A percentile compares a stretch with the other conserved stretches of the same genome.
Evolutionary conservation across 1,140 invertebrate genomes (phyloP).

Genomic region (Tetraneura akinire): DNA sequence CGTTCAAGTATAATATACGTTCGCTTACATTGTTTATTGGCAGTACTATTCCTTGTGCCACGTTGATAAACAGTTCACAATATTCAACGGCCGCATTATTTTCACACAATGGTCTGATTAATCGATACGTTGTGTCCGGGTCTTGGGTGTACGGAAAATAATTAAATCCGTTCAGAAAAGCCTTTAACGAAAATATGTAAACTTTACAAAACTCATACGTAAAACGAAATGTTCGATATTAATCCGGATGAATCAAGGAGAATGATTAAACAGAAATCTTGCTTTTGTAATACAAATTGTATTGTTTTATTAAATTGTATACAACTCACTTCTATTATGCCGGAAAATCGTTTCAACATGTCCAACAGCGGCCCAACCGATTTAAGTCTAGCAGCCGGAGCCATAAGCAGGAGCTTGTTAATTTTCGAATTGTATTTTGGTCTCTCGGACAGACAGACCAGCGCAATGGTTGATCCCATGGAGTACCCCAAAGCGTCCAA

Average conservation of each 20-base stretch:
- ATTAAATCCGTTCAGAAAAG: background rate
- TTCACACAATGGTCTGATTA: slow-evolving; percentile 13
- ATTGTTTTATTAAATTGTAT: too few species aligned
- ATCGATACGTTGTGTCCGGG: slow-evolving; percentile 9
- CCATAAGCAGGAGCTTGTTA: slow-evolving; percentile 62
- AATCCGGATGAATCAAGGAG: too few species aligned
- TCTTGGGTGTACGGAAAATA: slow-evolving; percentile 25
- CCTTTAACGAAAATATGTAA: background rate
- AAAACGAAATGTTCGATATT: too few species aligned
- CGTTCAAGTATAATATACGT: too few species aligned
- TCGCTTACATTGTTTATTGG: background rate
- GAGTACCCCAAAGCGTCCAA: slow-evolving; percentile 67
- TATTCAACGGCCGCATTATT: background rate
- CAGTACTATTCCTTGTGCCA: slow-evolving; percentile 8
- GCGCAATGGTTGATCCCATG: slow-evolving; percentile 67
- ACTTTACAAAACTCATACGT: too few species aligned
- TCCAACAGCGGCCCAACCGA: background rate
- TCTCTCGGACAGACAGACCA: slow-evolving; percentile 60
- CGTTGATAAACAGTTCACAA: slow-evolving; percentile 18
- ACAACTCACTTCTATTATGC: background rate
- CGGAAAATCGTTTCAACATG: background rate
- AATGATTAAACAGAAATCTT: too few species aligned
- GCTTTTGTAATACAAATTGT: too few species aligned
- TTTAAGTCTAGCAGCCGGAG: slow-evolving; percentile 61
- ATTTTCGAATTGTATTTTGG: slow-evolving; percentile 65